Conservation (phyloP, 2,113 vertebrate genomes). For the Campylomormyrus tamandua region DNA sequence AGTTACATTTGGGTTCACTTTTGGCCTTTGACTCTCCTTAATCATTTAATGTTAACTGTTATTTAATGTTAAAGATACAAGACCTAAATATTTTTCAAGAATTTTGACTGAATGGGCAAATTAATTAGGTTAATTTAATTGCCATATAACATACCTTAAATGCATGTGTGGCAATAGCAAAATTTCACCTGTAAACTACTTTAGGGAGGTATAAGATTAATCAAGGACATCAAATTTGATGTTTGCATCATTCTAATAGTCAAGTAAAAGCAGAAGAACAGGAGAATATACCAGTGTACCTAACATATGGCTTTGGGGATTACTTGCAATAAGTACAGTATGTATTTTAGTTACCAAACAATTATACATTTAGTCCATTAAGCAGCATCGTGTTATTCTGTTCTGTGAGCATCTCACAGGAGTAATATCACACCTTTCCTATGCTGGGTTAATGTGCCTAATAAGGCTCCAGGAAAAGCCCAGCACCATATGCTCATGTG, state of each 20-base stretch:
- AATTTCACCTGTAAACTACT: neutral
- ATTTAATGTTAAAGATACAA: neutral
- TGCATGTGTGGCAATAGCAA: neutral
- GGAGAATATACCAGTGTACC: neutral
- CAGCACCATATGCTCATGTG: neutral
- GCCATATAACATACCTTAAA: too few relatives aligned
- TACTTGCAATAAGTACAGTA: neutral
- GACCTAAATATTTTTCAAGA: neutral
- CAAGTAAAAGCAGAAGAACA: neutral
- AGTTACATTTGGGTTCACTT: neutral
- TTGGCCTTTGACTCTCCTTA: neutral
- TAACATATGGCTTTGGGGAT: neutral
- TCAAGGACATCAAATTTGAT: neutral
- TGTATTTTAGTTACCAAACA: neutral
- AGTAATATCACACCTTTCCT: neutral
- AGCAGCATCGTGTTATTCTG: neutral
- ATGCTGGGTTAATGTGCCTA: neutral
- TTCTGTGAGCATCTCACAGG: neutral
- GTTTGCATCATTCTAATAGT: neutral
- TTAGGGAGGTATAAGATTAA: neutral
- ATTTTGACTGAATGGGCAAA: neutral
- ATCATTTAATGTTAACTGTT: neutral
- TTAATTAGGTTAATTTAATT: too few relatives aligned
- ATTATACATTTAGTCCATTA: neutral
- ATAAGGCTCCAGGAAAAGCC: neutral